Base-by-base conservation (phyloP, 2,888 invertebrate genomes). In the Branchellion lobata region DNA sequence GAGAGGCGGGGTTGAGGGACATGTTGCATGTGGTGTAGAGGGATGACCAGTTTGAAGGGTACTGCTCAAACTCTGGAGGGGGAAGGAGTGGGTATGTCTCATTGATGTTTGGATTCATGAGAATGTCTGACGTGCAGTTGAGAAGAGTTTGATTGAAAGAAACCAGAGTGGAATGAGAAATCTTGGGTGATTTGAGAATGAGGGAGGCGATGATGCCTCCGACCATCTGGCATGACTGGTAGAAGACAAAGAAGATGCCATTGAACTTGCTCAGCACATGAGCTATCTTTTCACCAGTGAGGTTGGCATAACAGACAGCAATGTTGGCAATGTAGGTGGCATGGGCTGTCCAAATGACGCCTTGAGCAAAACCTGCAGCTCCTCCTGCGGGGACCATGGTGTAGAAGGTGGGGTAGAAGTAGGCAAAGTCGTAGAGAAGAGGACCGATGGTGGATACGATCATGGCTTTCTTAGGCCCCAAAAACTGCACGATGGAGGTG, bases 321-420 rank as follows among this genome's bases (percentile, higher is more conserved):
- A 86, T 83, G 77, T 84, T 85, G 3, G 86, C 85, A 14, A 86
- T 82, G 81, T 87, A 86, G 0, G 86, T 86, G 34, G 85, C 85
- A 72, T 86, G 84, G 2, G 86, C 85, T 69, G 86, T 86, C 86
- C 86, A 86, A 65, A 86, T 81, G 36, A 85, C 80, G 3, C 86
- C 86, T 34, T 84, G 83, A n/a, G 84, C 82, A 69, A 85, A 82
- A 0, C 87, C 87, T 1, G 84, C 84, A 3, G 85, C 51, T n/a
- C 83, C 80, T 0, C 85, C 84, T 5, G 84, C 83, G 0, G 86
- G 86, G 36, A 86, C 81, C 72, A 87, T 83, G 31, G 85, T 83
- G 82, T 84, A 85, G 80, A 84, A 82, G 1, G 78, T 82, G 0
- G 86, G 86, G 69, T 84, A 84, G 57, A 85, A 83, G 81, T 86